Evolutionary conservation across 2,113 vertebrate genomes (phyloP), one percentile per base, ranked within the genome.

Genomic region (Todiramphus saurophagus): DNA sequence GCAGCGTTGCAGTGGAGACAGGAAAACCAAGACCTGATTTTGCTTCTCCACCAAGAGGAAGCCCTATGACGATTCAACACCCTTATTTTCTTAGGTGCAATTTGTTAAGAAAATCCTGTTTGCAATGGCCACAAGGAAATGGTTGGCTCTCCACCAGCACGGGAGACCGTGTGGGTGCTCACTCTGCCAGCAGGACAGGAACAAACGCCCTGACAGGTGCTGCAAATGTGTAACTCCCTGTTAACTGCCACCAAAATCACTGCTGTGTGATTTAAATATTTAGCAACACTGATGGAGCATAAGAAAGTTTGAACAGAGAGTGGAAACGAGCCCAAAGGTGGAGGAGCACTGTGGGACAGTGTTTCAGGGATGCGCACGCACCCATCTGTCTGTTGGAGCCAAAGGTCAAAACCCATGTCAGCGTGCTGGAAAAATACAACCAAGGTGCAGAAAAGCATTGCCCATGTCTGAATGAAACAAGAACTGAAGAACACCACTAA

Each of bases 271-370:
- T 20, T 56, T 56, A 70, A 72, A 88, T 70, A 91, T 93, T 93
- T 73, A 85, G 67, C 0, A 2, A 83, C 2, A 8, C 28, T 31
- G 68, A 73, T 63, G 69, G 60, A 64, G 77, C 3, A 1, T 53
- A 58, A 69, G 27, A 11, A 39, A 53, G 31, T n/a, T 64, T 37
- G 58, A 63, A 30, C 10, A 14, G 75, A 64, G 33, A 28, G 25
- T 5, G 24, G 78, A 56, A 50, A 44, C 2, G 55, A 88, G 59
- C 50, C 75, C 79, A 88, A 24, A 79, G 70, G 70, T 44, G 23
- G 48, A 77, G 28, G 48, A 77, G 28, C 2, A 2, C 31, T 0
- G 1, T 0, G 7, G 43, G 53, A 23, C 0, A 1, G 31, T 3
- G 7, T 50, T 78, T 18, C 2, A 9, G 59, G 53, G 18, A 25